Conservation (phyloP, 2,888 invertebrate genomes). For the Cepaea hortensis region DNA sequence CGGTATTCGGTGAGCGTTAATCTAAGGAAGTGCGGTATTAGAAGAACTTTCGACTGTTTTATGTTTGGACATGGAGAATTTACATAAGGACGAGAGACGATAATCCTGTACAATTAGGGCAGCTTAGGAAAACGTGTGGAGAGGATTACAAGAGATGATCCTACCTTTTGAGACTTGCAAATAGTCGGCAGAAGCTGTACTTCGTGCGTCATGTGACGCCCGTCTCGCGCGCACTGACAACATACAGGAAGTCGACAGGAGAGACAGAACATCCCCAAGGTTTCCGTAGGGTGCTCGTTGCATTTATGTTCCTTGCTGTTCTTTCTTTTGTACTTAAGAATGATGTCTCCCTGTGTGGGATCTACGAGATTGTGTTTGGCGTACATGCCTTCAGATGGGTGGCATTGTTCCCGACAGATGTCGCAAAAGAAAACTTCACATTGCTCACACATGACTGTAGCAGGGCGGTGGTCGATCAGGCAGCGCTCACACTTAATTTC, state of each 20-base stretch:
- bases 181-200: constrained; percentile 92
- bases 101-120: no score
- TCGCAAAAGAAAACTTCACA: constrained; percentile 94
- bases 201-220: constrained; percentile 91
- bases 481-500: constrained; percentile 73
- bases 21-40: no score
- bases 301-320: constrained; percentile 82
- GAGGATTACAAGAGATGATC: constrained; percentile 32
- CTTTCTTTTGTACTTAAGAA: constrained; percentile 70
- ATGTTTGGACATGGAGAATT: no score
- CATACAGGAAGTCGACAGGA: constrained; percentile 94
- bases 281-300: constrained; percentile 89
- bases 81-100: no score
- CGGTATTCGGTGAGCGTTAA: no score
- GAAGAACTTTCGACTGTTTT: no score
- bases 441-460: constrained; percentile 93
- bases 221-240: constrained; percentile 89
- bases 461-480: constrained; percentile 75
- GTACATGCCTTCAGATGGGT: constrained; percentile 91
- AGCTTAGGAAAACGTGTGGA: no score
- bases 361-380: constrained; percentile 91
- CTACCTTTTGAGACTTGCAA: constrained; percentile 97
- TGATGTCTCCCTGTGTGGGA: constrained; percentile 80
- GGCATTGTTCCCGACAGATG: constrained; percentile 92
- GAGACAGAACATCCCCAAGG: constrained; percentile 91